These are phyloP conservation scores for Pycnonotus jocosus DNA, from an alignment of 2,113 vertebrate species.

Conservation along the genomic window DNA sequence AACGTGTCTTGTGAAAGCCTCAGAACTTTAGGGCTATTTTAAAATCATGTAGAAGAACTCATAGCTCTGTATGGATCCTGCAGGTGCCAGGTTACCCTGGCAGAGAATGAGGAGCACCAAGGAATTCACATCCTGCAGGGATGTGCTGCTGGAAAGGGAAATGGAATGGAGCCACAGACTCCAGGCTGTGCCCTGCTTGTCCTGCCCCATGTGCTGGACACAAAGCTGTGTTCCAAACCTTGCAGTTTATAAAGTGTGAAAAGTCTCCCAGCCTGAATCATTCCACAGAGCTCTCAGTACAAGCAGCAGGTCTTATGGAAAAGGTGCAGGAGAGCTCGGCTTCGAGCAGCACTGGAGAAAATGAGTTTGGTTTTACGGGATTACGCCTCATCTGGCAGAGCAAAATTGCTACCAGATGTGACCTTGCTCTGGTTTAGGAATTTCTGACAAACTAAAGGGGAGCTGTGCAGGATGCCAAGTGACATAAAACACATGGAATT, in stretches of 20 bases:
- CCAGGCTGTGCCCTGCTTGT: not conserved
- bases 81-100: not conserved
- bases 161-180: rapidly evolving
- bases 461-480: constrained; percentile 16
- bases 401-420: constrained; percentile 59
- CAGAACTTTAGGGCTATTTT: not conserved
- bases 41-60: not conserved
- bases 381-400: constrained; percentile 31
- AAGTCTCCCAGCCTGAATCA: not conserved
- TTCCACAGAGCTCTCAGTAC: not conserved
- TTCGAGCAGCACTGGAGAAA: not conserved
- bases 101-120: not conserved
- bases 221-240: not conserved
- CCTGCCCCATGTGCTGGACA: not conserved
- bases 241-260: not conserved
- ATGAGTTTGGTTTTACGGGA: not conserved
- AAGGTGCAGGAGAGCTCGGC: not conserved
- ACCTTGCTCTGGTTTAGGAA: constrained; percentile 33
- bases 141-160: not conserved
- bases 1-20: rapidly evolving
- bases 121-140: not conserved
- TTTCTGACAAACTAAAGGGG: constrained; percentile 26
- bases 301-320: not conserved
- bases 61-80: rapidly evolving
- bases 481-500: constrained; percentile 51